Percentiles rank a stretch among this genome's conserved stretches.
These are phyloP conservation scores for Epiblema foenella DNA, from an alignment of 2,888 invertebrate genomes.

Conservation along the genomic window DNA sequence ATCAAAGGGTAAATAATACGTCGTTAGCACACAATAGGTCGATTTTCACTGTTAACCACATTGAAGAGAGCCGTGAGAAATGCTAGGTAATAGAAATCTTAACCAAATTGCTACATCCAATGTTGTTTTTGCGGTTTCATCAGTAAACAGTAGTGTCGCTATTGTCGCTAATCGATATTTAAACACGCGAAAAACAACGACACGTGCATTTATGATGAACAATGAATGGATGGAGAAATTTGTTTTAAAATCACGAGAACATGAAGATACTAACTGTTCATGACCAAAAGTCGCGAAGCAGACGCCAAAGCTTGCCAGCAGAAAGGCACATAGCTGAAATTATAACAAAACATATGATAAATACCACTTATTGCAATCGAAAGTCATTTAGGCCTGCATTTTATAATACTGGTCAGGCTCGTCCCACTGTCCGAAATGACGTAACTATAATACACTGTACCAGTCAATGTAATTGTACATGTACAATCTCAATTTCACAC, in stretches of 20 bases:
- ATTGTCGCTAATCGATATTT: slow-evolving; percentile 56
- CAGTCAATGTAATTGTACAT: slow-evolving; percentile 1
- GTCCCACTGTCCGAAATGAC: slow-evolving; percentile 35
- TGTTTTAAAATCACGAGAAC: slow-evolving; percentile 49
- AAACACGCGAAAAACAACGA: slow-evolving; percentile 47
- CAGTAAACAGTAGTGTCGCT: slow-evolving; percentile 50
- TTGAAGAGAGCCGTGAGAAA: slow-evolving; percentile 76
- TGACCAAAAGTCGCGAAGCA: slow-evolving; percentile 81
- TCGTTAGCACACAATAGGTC: slow-evolving; percentile 70
- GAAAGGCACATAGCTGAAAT: slow-evolving; percentile 79
- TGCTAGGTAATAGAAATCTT: slow-evolving; percentile 69
- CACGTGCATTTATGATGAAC: slow-evolving; percentile 47
- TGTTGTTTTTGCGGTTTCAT: slow-evolving; percentile 69
- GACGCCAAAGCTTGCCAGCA: slow-evolving; percentile 77
- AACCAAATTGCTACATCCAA: slow-evolving; percentile 69
- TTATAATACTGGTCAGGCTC: slow-evolving; percentile 22
- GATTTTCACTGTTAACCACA: slow-evolving; percentile 80
- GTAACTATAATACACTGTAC: slow-evolving; percentile 22
- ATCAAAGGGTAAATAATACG: slow-evolving; percentile 54
- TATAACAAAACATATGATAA: slow-evolving; percentile 55
- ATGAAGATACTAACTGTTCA: slow-evolving; percentile 80
- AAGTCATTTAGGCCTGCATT: slow-evolving; percentile 51
- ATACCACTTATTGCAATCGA: slow-evolving; percentile 50
- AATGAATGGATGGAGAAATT: slow-evolving; percentile 49
- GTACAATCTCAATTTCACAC: slow-evolving; percentile 11